Base-by-base conservation (phyloP, 2,888 invertebrate genomes). In the Anodontia alba region DNA sequence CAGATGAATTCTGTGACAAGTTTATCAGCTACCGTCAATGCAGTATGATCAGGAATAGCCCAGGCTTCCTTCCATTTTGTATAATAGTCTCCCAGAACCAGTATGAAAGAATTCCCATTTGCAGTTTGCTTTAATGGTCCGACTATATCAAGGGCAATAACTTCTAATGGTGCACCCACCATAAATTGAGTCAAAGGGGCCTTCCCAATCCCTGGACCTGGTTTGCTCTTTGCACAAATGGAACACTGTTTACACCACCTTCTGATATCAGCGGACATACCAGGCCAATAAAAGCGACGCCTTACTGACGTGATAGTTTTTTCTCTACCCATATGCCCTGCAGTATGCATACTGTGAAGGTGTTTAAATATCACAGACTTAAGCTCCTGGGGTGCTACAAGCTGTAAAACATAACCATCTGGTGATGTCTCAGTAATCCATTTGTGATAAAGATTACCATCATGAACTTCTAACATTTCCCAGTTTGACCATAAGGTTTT, bases 291-390 rank as follows among this genome's bases (percentile, higher is more conserved):
- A 26, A 70, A 70, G 1, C 46, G 38, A 7, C 23, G 8, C n/a
- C 23, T 12, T 12, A 69, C 8, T 42, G 17, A n/a, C 5, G 17
- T 17, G 3, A 1, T 17, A 42, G 69, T 69, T n/a, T 46, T 69
- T 17, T 38, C 23, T 42, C 38, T 1, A 33, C 69, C 69, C 15
- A 69, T 0, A 23, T 69, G 69, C 36, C 69, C 38, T 23, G 42
- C 23, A 20, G 29, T n/a, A 43, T 15, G 0, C 15, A 7, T n/a
- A 20, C n/a, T 17, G 23, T 69, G 69, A 0, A 69, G 36, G 8
- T 69, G 38, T 26, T 36, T 36, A 69, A 69, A 43, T n/a, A 69
- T 43, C n/a, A n/a, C n/a, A n/a, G n/a, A n/a, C n/a, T n/a, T n/a
- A 43, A 43, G 43, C 10, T 8, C 8, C 43, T 43, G 43, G 43